phyloP scores from a whole-genome alignment of 2,113 vertebrate species.

The Rhea pennata region DNA sequence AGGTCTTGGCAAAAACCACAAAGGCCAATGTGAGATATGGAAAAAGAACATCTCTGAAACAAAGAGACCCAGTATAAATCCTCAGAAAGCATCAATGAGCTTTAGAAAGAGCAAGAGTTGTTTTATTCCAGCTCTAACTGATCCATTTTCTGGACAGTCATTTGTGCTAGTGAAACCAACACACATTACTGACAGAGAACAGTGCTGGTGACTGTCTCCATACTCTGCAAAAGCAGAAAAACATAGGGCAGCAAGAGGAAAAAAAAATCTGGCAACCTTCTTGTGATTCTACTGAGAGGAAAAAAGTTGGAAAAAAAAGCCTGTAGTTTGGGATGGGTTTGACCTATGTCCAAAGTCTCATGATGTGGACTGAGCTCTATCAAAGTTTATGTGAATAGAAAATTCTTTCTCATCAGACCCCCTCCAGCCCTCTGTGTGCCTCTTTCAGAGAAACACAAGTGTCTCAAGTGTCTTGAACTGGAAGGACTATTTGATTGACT shows the following conservation, averaged over 20 bases:
- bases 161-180: conserved; percentile 31
- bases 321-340: background rate
- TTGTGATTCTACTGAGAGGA: background rate
- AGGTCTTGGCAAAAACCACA: conserved; percentile 36
- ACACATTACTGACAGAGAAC: conserved; percentile 21
- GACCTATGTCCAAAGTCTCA: background rate
- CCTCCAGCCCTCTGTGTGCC: background rate
- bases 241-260: conserved; percentile 4
- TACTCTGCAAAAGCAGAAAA: conserved; percentile 19
- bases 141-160: conserved; percentile 32
- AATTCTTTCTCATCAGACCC: background rate
- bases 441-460: background rate
- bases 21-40: background rate
- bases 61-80: conserved; percentile 68
- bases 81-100: conserved; percentile 73
- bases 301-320: conserved; percentile 30
- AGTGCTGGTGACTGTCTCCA: background rate
- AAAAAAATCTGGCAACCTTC: conserved; percentile 16
- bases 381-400: background rate
- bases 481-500: background rate
- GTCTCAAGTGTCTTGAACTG: background rate
- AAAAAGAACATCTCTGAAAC: conserved; percentile 45
- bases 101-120: background rate
- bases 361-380: background rate
- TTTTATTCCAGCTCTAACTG: conserved; percentile 39